Evolutionary conservation across 2,113 vertebrate species (phyloP), one percentile per base, ranked within the genome.

Genomic region (Callocephalon fimbriatum): DNA sequence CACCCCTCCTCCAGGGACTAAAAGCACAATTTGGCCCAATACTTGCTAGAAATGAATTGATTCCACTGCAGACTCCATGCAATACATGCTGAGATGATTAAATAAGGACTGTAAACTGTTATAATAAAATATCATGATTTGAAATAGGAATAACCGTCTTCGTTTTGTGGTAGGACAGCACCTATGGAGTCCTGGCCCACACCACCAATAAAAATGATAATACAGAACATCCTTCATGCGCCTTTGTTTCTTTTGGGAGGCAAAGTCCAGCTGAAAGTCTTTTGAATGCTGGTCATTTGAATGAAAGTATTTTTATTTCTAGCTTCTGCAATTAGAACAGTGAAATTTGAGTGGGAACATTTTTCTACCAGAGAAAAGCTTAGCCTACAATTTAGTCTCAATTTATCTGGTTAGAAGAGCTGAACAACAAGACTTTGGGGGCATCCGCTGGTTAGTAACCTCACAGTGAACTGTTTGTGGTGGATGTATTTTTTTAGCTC

Each of bases 261-360:
- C 56, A 13, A 80, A 88, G 92, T 94, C 90, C 96, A 59, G 61
- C 83, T 68, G 94, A 95, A 89, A 92, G 62, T 45, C 61, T 91
- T 93, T 88, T 81, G 86, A 78, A 74, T 80, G n/a, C 73, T 88
- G 51, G 65, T 90, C 88, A 75, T 83, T 96, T 90, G 88, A 93
- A 93, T 91, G 79, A 61, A 91, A 89, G 86, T 95, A 88, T 91
- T 96, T 97, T 94, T 94, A 89, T 86, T 92, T 93, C 86, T 75
- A 87, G 79, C 88, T 96, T 97, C 95, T 96, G 76, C 86, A 97
- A 81, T 93, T 92, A 95, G 92, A 95, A 95, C 59, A 78, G 86
- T 45, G 61, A 93, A 95, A 95, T 95, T 84, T 81, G 92, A 95
- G 89, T 95, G 84, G 93, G 86, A 89, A 82, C 44, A 13, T 78